Base-by-base conservation (phyloP, 2,113 vertebrate species). In the Psettodes erumei region DNA sequence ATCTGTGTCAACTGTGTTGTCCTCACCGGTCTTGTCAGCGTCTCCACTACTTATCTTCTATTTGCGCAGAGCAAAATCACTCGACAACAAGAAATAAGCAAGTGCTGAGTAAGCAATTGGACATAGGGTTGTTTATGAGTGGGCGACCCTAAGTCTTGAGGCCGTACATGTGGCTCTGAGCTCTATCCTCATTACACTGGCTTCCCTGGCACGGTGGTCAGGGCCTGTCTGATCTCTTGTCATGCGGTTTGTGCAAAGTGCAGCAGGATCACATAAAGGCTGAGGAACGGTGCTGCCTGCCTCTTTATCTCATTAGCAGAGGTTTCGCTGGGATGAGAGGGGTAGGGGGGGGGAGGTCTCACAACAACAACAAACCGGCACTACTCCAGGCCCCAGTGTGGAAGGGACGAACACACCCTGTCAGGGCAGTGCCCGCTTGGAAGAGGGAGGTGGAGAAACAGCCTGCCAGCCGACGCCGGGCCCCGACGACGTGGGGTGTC, bases 261-360 rank as follows among this genome's bases (percentile, higher is more conserved):
- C 67, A 74, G 77, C 77, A 61, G 78, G 73, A 84, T 82, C 82
- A 75, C 79, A 86, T 77, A 65, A 67, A 79, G 40, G 54, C 78
- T 1, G 53, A 38, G 25, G 67, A 69, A 67, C 69, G 86, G 83
- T 63, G 72, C 59, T 30, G 66, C 62, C 75, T 50, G 53, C 45
- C 75, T 78, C 86, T 79, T 86, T 79, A 90, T 86, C 82, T 87
- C 84, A 88, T 88, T 82, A 79, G 51, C 54, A 13, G 54, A 77
- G 83, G 76, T 77, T 84, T 81, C 62, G 47, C 62, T 82, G 23
- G 62, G 73, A 77, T 37, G 40, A 37, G 51, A 58, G 58, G 43
- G 11, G 18, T 58, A 50, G 55, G 45, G 13, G 40, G n/a, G n/a
- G n/a, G n/a, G n/a, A n/a, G n/a, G n/a, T n/a, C n/a, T n/a, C n/a